Evolutionary conservation across 2,113 vertebrate species (phyloP), one percentile per base, ranked within the genome.

Genomic region (Haplochromis vanheusdeni): DNA sequence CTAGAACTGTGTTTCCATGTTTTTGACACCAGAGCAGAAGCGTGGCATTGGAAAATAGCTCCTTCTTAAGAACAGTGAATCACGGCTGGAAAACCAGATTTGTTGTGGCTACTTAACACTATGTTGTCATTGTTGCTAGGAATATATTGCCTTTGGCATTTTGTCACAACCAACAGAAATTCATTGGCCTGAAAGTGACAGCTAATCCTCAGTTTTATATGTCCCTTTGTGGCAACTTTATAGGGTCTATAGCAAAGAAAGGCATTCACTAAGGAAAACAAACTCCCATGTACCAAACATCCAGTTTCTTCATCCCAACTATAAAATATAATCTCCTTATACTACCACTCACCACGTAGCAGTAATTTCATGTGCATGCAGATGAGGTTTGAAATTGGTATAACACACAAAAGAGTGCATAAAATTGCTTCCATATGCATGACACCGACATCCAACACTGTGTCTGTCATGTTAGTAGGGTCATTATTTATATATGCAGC

Each of bases 21-120:
- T 75, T 92, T 79, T 81, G 88, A 90, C 80, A 91, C 52, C 75
- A 62, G 75, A 85, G 80, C 75, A 79, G 33, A 83, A 80, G 81
- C 68, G 13, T 45, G 19, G 52, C 81, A 62, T 86, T 83, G 35
- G 87, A 85, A 86, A 84, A 86, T 19, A 83, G 81, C 77, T 81
- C 77, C 40, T 81, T 51, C 79, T 60, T 54, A 88, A 81, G 81
- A 90, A 33, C 37, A 55, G 12, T 26, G 82, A 89, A 83, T 91
- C 86, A 84, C n/a, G 3, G 5, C 49, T 31, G 70, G 86, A 89
- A 89, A 92, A 94, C 56, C 37, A 19, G 84, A 92, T 94, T 92
- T 87, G 82, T 60, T 86, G 62, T 88, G 91, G 87, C 77, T 91
- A 79, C 89, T 89, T 90, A 86, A 68, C 21, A 58, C 54, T 35